Evolutionary conservation across 2,113 vertebrate species (phyloP).

Genomic region (Chaenocephalus aceratus): DNA sequence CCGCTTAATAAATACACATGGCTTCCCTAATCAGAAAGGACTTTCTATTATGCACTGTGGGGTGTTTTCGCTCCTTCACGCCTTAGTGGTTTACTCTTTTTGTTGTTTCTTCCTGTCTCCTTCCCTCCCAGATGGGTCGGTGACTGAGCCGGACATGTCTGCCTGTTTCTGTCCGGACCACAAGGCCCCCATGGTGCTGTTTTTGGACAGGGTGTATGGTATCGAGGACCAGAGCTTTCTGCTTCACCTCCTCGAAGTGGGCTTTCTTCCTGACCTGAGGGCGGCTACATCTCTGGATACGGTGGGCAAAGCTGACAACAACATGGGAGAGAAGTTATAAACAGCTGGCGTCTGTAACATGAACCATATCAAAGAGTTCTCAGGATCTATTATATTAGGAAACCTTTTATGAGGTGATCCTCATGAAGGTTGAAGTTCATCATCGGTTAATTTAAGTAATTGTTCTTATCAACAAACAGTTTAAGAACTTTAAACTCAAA

Average conservation of each 20-base stretch:
- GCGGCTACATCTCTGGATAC: constrained; percentile 95
- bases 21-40: constrained; percentile 53
- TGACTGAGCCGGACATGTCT: constrained; percentile 95
- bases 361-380: constrained; percentile 13
- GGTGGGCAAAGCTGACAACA: constrained; percentile 80
- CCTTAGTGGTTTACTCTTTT: constrained; percentile 4
- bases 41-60: constrained; percentile 47
- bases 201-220: constrained; percentile 97
- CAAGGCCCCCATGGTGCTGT: constrained; percentile 98
- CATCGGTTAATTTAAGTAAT: constrained; percentile 19
- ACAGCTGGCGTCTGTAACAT: background rate
- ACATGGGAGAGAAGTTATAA: background rate
- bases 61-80: constrained; percentile 23
- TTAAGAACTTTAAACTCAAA: background rate
- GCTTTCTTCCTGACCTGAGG: constrained; percentile 95
- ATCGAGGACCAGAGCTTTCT: constrained; percentile 96
- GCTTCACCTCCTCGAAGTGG: constrained; percentile 95
- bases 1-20: constrained; percentile 62
- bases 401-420: constrained; percentile 21
- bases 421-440: constrained; percentile 24
- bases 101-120: constrained; percentile 3
- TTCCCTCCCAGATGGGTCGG: constrained; percentile 88
- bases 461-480: constrained; percentile 15
- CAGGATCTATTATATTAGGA: constrained; percentile 9
- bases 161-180: constrained; percentile 97